Percentiles rank a stretch among this genome's conserved stretches.
Evolutionary conservation across 2,113 vertebrate genomes (phyloP).

Genomic region (Callorhinus ursinus): DNA sequence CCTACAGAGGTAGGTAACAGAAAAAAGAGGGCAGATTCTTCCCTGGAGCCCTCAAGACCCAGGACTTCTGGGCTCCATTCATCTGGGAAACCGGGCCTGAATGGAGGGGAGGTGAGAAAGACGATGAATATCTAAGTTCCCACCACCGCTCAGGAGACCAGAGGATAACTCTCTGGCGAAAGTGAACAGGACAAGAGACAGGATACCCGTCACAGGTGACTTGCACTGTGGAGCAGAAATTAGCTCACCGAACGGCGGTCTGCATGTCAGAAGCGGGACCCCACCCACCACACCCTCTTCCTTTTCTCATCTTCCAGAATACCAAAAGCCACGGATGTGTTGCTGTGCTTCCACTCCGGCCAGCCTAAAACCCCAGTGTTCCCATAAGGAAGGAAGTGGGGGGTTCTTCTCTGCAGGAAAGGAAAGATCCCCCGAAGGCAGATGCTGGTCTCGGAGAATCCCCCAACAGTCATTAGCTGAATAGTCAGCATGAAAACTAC

Average conservation of each 20-base stretch:
- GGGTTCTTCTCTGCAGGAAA: background rate
- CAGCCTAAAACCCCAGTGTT: background rate
- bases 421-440: background rate
- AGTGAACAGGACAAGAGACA: background rate
- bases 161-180: background rate
- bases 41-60: background rate
- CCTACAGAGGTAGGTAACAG: no score
- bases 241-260: background rate
- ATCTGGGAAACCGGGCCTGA: background rate
- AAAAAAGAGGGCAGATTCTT: background rate
- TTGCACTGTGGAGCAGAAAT: background rate
- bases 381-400: background rate
- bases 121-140: background rate
- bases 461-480: background rate
- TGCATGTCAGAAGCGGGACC: background rate
- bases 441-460: background rate
- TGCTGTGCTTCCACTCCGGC: background rate
- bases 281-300: fast-evolving
- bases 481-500: background rate
- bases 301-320: background rate
- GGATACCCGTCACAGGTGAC: background rate
- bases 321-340: background rate
- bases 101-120: background rate
- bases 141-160: background rate
- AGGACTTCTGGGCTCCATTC: background rate